Conservation (phyloP, 2,888 invertebrate species). For the Parnassius glacialis region DNA sequence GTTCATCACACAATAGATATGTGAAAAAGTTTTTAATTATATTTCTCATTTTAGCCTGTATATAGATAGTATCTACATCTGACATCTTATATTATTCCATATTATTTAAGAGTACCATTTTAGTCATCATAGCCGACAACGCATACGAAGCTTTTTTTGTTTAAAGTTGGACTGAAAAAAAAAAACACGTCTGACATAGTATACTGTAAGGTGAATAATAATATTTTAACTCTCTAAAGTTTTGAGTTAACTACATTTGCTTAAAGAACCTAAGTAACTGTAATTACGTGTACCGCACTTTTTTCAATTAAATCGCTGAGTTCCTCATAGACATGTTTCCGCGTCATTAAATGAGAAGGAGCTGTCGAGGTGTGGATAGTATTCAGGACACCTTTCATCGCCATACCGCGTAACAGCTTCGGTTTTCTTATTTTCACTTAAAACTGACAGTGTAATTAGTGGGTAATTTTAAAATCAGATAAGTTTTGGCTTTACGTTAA, state of each 20-base stretch:
- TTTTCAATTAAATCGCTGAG: conserved; percentile 16
- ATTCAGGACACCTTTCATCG: conserved; percentile 24
- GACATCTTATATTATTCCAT: too few relatives aligned
- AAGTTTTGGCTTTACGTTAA: conserved; percentile 5
- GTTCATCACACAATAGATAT: too few relatives aligned
- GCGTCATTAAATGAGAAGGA: conserved; percentile 21
- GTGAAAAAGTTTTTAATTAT: too few relatives aligned
- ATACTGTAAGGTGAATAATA: too few relatives aligned
- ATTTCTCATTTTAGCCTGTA: too few relatives aligned
- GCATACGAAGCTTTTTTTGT: too few relatives aligned
- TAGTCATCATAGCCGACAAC: too few relatives aligned
- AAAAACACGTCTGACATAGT: too few relatives aligned
- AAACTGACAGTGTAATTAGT: conserved; percentile 18
- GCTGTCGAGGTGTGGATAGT: conserved; percentile 5
- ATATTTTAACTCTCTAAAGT: too few relatives aligned
- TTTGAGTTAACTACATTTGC: background rate
- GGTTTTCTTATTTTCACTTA: conserved; percentile 20
- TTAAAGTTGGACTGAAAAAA: too few relatives aligned
- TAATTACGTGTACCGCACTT: conserved; percentile 17
- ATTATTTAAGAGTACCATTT: too few relatives aligned
- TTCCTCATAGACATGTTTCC: conserved; percentile 24
- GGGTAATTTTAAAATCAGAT: conserved; percentile 14
- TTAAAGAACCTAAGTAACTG: conserved; percentile 5
- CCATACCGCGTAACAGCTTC: background rate
- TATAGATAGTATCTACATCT: too few relatives aligned